Percentiles rank a stretch among this genome's conserved stretches.
These are phyloP conservation scores for Leptatherina wallacei DNA, from an alignment of 2,797 vertebrate species.

Conservation along the genomic window DNA sequence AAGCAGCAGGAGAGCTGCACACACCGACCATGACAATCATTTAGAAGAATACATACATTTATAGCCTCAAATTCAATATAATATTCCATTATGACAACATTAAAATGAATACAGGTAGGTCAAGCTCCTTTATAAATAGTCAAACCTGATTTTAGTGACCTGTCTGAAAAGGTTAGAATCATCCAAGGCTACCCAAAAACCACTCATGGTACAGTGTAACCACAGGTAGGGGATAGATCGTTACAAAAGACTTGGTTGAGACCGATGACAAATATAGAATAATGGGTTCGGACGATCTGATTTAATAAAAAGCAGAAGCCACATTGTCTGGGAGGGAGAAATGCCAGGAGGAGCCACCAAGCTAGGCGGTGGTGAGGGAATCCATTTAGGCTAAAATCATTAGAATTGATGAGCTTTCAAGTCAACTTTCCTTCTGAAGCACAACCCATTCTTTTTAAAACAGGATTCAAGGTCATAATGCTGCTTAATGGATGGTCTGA, in stretches of 20 bases:
- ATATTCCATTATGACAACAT: background rate
- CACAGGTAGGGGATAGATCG: background rate
- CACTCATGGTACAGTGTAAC: background rate
- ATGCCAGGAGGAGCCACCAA: background rate
- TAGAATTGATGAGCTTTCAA: too few relatives aligned
- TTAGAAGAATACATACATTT: too few relatives aligned
- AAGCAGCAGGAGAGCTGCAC: too few relatives aligned
- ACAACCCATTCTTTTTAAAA: background rate
- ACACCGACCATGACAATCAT: too few relatives aligned
- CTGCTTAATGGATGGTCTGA: background rate
- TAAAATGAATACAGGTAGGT: background rate
- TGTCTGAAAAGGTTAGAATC: background rate
- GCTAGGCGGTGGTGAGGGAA: background rate
- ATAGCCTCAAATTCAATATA: background rate
- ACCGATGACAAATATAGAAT: background rate
- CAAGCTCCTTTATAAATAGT: background rate
- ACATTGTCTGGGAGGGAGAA: background rate
- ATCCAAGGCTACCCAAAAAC: background rate
- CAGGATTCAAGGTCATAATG: background rate
- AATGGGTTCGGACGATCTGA: background rate
- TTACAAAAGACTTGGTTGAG: background rate
- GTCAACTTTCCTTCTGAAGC: background rate
- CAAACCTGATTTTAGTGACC: background rate
- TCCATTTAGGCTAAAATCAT: background rate
- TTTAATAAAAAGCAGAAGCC: background rate